Base-by-base conservation (phyloP, 2,797 vertebrate genomes). In the Microchirus variegatus region DNA sequence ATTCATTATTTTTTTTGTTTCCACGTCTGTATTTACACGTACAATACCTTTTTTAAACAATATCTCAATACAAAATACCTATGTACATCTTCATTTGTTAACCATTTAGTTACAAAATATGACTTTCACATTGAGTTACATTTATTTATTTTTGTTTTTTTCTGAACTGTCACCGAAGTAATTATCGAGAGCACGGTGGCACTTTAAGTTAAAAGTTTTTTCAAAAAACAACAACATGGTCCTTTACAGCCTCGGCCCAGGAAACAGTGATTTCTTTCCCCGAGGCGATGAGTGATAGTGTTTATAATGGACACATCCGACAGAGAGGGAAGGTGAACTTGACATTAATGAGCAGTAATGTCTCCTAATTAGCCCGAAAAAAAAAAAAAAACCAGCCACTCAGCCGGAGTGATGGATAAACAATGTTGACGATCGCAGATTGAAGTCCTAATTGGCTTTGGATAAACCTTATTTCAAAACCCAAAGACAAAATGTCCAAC, bases 31-130 rank as follows among this genome's bases (percentile, higher is more conserved):
- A 96, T 96, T 88, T 90, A 88, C 89, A 92, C 69, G 91, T 95
- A 96, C 95, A 94, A 89, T 73, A 90, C 80, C 90, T 91, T 91
- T 91, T 22, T 91, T 83, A 93, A 94, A 95, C 92, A 94, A 87
- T 87, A 92, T 76, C 90, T 94, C 91, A 88, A 94, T 96, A 96
- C 92, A 98, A 97, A 98, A 96, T 96, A 96, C 90, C 85, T 95
- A 94, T 96, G 89, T 96, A 97, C 95, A 97, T 89, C 69, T 92
- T 86, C 82, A 93, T 95, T 77, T 93, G 93, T 94, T 95, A 93
- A 92, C 95, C 82, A 94, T 93, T 93, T 93, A 94, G 90, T 96
- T 96, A 95, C 92, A 98, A 98, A 98, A 98, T 95, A 98, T 90
- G 93, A 93, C 85, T 92, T 89, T 88, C 87, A 91, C 92, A 90